Conservation (phyloP, 1,140 invertebrate genomes). For the Hirudo medicinalis region DNA sequence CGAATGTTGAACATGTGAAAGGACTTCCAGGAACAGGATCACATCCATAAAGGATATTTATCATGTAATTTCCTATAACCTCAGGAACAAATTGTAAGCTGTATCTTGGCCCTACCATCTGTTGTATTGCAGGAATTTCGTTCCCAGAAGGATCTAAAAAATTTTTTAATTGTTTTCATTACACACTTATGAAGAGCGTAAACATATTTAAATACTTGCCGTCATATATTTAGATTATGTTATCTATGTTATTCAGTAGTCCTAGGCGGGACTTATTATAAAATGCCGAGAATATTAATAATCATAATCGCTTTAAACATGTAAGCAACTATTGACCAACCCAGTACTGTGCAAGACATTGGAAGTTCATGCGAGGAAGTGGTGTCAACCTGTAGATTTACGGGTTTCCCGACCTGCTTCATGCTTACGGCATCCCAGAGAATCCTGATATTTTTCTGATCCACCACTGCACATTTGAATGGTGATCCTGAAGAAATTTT, state of each 20-base stretch:
- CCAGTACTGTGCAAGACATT: constrained; percentile 8
- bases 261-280: no score
- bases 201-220: no score
- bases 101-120: neutral
- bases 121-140: neutral
- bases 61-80: constrained; percentile 57
- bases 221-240: no score
- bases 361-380: neutral
- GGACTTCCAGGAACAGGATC: constrained; percentile 77
- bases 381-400: constrained; percentile 2
- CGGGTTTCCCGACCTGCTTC: constrained; percentile 6
- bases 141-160: constrained; percentile 12
- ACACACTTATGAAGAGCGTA: no score
- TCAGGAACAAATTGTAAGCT: constrained; percentile 12
- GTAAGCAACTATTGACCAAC: neutral
- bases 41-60: constrained; percentile 79
- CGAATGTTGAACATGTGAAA: constrained; percentile 81
- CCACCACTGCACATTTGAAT: constrained; percentile 6
- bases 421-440: constrained; percentile 5
- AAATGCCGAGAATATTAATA: no score
- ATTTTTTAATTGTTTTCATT: neutral
- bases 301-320: no score
- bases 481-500: constrained; percentile 7
- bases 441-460: constrained; percentile 11
- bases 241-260: no score